Evolutionary conservation across 2,888 invertebrate genomes (phyloP).

Genomic region (Parnassius mnemosyne): DNA sequence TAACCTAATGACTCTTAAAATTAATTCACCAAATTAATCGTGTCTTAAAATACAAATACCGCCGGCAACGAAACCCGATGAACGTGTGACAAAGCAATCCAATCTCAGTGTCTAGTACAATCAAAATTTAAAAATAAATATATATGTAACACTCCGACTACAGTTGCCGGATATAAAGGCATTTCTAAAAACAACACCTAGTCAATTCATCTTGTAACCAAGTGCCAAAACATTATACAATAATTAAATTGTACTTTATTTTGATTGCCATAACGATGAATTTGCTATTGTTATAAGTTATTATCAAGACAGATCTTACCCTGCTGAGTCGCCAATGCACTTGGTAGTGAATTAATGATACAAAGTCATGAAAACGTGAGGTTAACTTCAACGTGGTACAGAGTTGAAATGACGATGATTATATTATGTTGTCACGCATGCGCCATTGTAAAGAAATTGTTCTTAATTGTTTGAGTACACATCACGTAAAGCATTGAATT

Average conservation of each 20-base stretch:
- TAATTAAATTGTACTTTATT: constrained; percentile 13
- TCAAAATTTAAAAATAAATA: constrained; percentile 18
- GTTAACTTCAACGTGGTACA: background rate
- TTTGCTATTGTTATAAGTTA: constrained; percentile 1
- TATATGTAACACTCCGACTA: constrained; percentile 1
- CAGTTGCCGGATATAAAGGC: constrained; percentile 20
- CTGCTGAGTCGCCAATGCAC: constrained; percentile 4
- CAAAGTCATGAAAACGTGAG: constrained; percentile 14
- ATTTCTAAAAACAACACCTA: constrained; percentile 20
- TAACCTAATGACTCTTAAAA: too few relatives aligned
- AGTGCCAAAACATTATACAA: constrained; percentile 15
- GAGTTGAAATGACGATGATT: constrained; percentile 6
- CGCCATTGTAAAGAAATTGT: background rate
- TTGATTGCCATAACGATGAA: background rate
- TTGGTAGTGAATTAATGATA: constrained; percentile 9
- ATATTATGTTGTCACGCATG: background rate
- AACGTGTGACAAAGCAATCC: constrained; percentile 2
- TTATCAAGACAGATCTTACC: constrained; percentile 1
- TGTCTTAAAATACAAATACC: background rate
- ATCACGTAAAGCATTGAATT: too few relatives aligned
- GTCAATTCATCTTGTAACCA: constrained; percentile 18
- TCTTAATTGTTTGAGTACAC: background rate
- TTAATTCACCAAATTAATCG: background rate
- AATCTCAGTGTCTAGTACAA: background rate
- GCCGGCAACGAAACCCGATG: background rate